Percentiles rank a stretch among this genome's conserved stretches.
Evolutionary conservation across 2,113 vertebrate genomes (phyloP).

Genomic region (Menidia beryllina): DNA sequence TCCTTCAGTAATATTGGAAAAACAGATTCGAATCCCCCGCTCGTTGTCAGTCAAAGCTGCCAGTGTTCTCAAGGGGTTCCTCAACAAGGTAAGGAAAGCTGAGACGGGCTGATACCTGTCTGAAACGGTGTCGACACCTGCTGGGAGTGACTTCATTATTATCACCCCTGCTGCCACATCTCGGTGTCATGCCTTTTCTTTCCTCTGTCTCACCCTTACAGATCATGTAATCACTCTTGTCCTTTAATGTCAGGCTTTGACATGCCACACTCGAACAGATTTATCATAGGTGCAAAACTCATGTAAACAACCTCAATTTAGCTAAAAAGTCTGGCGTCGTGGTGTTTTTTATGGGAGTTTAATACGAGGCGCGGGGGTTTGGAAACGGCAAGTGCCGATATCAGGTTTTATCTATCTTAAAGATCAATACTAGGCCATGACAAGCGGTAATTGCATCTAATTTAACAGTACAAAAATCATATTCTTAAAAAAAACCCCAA

Average conservation of each 20-base stretch:
- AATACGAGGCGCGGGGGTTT: too few relatives aligned
- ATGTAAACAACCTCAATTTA: not conserved
- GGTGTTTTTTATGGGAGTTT: too few relatives aligned
- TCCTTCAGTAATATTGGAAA: conserved; percentile 96
- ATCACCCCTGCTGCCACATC: not conserved
- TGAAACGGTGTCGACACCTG: conserved; percentile 12
- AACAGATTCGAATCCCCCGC: conserved; percentile 97
- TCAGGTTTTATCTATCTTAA: too few relatives aligned
- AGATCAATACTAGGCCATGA: too few relatives aligned
- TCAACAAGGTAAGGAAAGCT: conserved; percentile 91
- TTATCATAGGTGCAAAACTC: not conserved
- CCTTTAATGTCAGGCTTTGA: not conserved
- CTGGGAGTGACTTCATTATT: conserved; percentile 22
- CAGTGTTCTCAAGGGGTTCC: conserved; percentile 97
- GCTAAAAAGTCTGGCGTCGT: not conserved
- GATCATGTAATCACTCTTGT: not conserved
- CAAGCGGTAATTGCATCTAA: too few relatives aligned
- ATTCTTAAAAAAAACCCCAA: too few relatives aligned
- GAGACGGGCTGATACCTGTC: conserved; percentile 8
- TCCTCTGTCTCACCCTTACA: not conserved
- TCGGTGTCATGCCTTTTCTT: not conserved
- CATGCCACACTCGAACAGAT: not conserved
- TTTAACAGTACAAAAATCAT: too few relatives aligned
- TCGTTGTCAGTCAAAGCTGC: conserved; percentile 98
- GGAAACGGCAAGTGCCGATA: too few relatives aligned